Base-by-base conservation (phyloP, 64 coral and sea anemone genomes). In the Pachyseris speciosa region DNA sequence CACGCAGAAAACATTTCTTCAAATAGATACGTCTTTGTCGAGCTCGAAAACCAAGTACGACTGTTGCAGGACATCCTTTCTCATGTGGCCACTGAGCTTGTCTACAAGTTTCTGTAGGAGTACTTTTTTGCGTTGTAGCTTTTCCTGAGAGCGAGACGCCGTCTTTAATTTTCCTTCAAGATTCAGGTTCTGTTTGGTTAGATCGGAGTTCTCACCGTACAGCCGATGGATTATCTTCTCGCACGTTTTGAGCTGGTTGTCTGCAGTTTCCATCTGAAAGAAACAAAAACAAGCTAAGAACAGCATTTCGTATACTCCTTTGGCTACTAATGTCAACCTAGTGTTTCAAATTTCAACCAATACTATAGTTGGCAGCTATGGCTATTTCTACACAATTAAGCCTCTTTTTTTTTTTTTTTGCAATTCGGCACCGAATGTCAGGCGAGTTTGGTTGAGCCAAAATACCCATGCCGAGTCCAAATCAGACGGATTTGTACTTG, bases 141-240 rank as follows among this genome's bases (percentile, higher is more conserved):
- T 92, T 25, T 95, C 89, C 17, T 95, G 94, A 8, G 94, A 95
- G 9, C 67, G 92, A 10, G 89, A 76, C 2, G 94, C 93, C 20
- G 83, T 29, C 22, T 92, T 93, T 4, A 99, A 74, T 69, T 95
- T 95, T 49, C 87, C 72, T 47, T 95, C 94, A 25, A 95, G 78
- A 30, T 84, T 99, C 2, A 67, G 65, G 42, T 95, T 87, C 31
- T 89, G 57, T 20, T 93, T 84, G 40, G 83, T 93, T 0, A 99
- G 75, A 32, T 99, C 94, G 12, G 74, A 83, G 73, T 99, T 99
- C 59, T 99, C 97, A 12, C 83, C 84, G 13, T 99, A 95, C 8
- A 99, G 41, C 65, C 90, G 63, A 58, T 97, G 95, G 69, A 97
- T 97, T 60, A 97, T 93, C 64, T 97, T 97, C 91, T 97, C 95